A percentile compares a stretch with the other conserved stretches of the same genome.
These are phyloP conservation scores for Sternarchorhynchus goeldii DNA, from an alignment of 2,797 vertebrate species.

Conservation along the genomic window DNA sequence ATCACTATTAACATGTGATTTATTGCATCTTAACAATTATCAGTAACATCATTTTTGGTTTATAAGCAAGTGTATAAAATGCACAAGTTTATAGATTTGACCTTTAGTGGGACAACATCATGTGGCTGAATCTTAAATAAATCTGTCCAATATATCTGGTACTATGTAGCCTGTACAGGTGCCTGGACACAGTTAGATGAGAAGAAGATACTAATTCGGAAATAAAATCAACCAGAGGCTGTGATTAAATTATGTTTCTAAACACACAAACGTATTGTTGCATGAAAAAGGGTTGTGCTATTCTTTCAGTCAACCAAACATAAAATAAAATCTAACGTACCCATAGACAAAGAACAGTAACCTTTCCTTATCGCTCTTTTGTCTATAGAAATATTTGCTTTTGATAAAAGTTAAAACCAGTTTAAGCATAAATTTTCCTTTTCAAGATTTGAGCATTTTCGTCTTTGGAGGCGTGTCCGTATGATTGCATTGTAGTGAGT, in stretches of 20 bases:
- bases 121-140: constrained; percentile 8
- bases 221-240: not conserved
- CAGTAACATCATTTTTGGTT: not conserved
- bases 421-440: not conserved
- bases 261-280: not conserved
- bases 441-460: not conserved
- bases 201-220: constrained; percentile 7
- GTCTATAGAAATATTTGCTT: not conserved
- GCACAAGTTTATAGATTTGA: not conserved
- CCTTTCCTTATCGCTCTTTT: too few species aligned
- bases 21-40: not conserved
- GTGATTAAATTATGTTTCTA: not conserved
- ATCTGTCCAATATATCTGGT: constrained; percentile 1
- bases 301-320: too few species aligned
- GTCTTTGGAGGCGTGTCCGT: not conserved
- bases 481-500: not conserved
- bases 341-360: too few species aligned
- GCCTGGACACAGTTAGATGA: constrained; percentile 3
- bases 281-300: too few species aligned
- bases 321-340: too few species aligned
- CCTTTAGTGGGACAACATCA: not conserved
- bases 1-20: not conserved
- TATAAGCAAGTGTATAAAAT: not conserved
- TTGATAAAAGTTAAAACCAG: not conserved
- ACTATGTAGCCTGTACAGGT: not conserved